These are phyloP conservation scores for Conopomorpha cramerella DNA, from an alignment of 1,140 invertebrate species.

Conservation along the genomic window DNA sequence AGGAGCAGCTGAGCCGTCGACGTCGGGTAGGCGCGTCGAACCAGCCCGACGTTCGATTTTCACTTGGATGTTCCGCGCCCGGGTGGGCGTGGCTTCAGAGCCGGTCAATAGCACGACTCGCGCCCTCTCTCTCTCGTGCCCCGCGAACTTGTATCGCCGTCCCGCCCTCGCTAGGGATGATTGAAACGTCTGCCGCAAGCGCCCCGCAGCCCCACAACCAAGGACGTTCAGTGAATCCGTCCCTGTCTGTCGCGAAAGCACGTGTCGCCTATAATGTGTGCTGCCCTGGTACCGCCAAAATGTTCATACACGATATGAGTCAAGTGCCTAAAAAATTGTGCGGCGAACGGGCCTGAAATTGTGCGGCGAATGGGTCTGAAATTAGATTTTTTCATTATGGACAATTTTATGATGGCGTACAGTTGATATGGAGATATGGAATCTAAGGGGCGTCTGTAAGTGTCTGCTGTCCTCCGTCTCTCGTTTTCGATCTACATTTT, in stretches of 20 bases:
- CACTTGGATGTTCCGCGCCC: constrained; percentile 48
- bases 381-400: too few species aligned
- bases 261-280: constrained; percentile 56
- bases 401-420: too few species aligned
- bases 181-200: constrained; percentile 59
- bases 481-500: too few species aligned
- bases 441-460: too few species aligned
- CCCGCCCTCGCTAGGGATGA: constrained; percentile 44
- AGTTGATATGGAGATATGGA: too few species aligned
- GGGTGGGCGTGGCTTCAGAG: constrained; percentile 52
- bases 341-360: too few species aligned
- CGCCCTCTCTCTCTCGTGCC: constrained; percentile 26
- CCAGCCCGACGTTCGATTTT: constrained; percentile 56
- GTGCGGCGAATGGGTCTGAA: too few species aligned
- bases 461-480: too few species aligned
- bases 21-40: constrained; percentile 38
- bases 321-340: constrained; percentile 55
- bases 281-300: constrained; percentile 44
- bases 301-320: constrained; percentile 53
- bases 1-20: constrained; percentile 29
- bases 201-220: constrained; percentile 48
- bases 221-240: constrained; percentile 60
- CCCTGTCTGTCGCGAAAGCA: constrained; percentile 55
- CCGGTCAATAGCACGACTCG: constrained; percentile 55
- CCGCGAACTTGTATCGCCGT: constrained; percentile 12